Evolutionary conservation across 2,113 vertebrate species (phyloP).

Genomic region (Electrona antarctica): DNA sequence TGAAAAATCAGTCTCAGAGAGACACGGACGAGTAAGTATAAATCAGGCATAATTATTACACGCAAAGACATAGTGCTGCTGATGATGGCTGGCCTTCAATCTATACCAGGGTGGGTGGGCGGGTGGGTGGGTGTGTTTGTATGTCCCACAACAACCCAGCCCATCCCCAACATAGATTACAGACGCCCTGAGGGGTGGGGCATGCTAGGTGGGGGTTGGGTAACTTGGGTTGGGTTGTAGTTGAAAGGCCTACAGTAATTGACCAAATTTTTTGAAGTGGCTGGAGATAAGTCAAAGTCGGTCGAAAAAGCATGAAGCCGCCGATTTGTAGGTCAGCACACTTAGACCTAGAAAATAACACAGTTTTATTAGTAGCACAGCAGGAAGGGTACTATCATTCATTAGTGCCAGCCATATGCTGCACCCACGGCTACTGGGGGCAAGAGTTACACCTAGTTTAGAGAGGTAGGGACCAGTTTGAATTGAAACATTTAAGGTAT

Average conservation of each 20-base stretch:
- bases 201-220: conserved; percentile 18
- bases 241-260: conserved; percentile 33
- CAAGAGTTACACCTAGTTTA: background rate
- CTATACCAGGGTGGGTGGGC: conserved; percentile 35
- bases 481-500: background rate
- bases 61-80: conserved; percentile 44
- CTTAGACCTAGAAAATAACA: conserved; percentile 18
- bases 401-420: conserved; percentile 31
- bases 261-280: conserved; percentile 37
- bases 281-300: conserved; percentile 47
- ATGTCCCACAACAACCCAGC: conserved; percentile 13
- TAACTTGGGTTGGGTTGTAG: conserved; percentile 28
- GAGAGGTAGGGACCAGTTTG: background rate
- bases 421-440: conserved; percentile 34
- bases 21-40: no score
- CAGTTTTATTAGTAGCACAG: conserved; percentile 35
- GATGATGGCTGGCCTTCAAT: conserved; percentile 52
- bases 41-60: conserved; percentile 54
- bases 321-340: conserved; percentile 48
- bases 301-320: conserved; percentile 26
- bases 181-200: conserved; percentile 47
- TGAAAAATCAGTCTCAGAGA: no score
- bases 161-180: conserved; percentile 57
- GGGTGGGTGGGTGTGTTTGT: conserved; percentile 60
- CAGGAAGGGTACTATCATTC: conserved; percentile 22